phyloP scores from a whole-genome alignment of 2,888 invertebrate genomes.

The Luperina testacea region DNA sequence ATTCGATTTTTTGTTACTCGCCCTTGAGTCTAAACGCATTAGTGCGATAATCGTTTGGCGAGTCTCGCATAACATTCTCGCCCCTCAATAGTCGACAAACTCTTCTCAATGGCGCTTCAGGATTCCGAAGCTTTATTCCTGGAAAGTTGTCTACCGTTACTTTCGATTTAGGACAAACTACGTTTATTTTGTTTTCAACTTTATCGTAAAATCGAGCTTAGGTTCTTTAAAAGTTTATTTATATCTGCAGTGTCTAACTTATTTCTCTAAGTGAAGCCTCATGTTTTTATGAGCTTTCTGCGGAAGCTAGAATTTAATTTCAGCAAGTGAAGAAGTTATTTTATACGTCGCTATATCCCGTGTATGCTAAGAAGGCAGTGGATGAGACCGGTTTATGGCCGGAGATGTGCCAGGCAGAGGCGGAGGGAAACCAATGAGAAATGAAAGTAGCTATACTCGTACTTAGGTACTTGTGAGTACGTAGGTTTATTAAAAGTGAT shows the following conservation, averaged over 20 bases:
- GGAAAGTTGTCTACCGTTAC: neutral
- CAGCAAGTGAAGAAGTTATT: slow-evolving; percentile 44
- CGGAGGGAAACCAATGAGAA: neutral
- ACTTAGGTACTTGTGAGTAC: neutral
- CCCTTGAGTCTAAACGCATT: neutral
- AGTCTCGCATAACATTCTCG: neutral
- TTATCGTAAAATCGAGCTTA: slow-evolving; percentile 18
- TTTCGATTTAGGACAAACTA: slow-evolving; percentile 2
- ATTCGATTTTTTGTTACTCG: neutral
- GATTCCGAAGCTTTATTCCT: slow-evolving; percentile 1
- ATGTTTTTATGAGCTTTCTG: slow-evolving; percentile 37
- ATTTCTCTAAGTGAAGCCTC: slow-evolving; percentile 29
- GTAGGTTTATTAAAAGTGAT: neutral
- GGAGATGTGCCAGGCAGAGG: slow-evolving; percentile 10
- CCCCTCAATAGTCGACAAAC: neutral
- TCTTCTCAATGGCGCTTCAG: neutral
- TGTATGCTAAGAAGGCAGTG: slow-evolving; percentile 43
- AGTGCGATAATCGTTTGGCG: neutral
- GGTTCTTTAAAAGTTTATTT: slow-evolving; percentile 25
- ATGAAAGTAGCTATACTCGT: slow-evolving; percentile 2
- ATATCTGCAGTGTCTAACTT: slow-evolving; percentile 17
- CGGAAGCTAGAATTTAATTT: slow-evolving; percentile 52
- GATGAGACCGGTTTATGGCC: slow-evolving; percentile 40
- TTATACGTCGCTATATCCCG: slow-evolving; percentile 37
- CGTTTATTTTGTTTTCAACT: slow-evolving; percentile 23